A percentile compares a stretch with the other conserved stretches of the same genome.
Conservation (phyloP, 1,140 invertebrate genomes). For the Neodiprion pinetum region DNA sequence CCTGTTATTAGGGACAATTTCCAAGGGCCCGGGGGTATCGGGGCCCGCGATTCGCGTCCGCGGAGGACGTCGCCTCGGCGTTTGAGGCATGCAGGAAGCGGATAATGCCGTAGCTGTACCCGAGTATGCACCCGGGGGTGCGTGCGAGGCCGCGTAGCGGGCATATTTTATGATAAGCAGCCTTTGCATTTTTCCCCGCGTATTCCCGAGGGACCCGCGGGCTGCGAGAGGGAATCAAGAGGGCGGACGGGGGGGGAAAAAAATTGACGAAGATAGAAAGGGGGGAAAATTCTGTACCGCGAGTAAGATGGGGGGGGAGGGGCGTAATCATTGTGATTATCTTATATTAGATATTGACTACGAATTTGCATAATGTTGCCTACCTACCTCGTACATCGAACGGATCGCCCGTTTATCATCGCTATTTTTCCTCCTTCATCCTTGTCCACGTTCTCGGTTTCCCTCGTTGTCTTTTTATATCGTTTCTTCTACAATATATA, state of each 20-base stretch:
- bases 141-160: slow-evolving; percentile 32
- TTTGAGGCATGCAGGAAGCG: slow-evolving; percentile 27
- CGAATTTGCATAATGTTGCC: slow-evolving; percentile 61
- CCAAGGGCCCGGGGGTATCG: slow-evolving; percentile 53
- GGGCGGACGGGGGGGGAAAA: not conserved
- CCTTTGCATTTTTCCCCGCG: slow-evolving; percentile 43
- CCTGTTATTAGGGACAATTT: slow-evolving; percentile 64
- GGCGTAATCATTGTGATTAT: slow-evolving; percentile 62
- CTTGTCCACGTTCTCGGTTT: not conserved
- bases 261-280: slow-evolving; percentile 28
- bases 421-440: slow-evolving; percentile 27
- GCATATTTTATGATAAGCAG: slow-evolving; percentile 63
- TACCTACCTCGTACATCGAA: slow-evolving; percentile 37
- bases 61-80: slow-evolving; percentile 16
- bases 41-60: slow-evolving; percentile 27
- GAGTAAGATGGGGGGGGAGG: slow-evolving; percentile 25
- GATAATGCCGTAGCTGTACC: slow-evolving; percentile 43
- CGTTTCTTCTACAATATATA: not conserved
- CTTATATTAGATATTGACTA: slow-evolving; percentile 63
- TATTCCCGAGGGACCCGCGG: not conserved
- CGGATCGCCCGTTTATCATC: not conserved
- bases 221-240: too few species aligned
- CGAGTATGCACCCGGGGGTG: slow-evolving; percentile 33
- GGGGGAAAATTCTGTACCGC: slow-evolving; percentile 1
- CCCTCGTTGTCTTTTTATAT: not conserved